Base-by-base conservation (phyloP, 2,888 invertebrate genomes). In the Celastrina argiolus region DNA sequence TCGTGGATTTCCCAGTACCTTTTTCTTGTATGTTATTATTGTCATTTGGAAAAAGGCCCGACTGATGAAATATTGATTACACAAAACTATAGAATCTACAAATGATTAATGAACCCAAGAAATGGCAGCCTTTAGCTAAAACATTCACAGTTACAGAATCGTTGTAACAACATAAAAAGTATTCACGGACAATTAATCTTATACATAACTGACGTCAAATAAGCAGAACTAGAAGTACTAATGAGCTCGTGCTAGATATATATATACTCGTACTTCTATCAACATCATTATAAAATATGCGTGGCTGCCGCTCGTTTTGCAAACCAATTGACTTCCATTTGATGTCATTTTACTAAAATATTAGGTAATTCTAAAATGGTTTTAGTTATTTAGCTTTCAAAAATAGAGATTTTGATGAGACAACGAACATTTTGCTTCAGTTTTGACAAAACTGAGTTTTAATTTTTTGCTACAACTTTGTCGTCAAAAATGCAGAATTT, bases 221-320 rank as follows among this genome's bases (percentile, higher is more conserved):
- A 22, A 12, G 51, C 51, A 51, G 22, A 12, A 22, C 22, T 12
- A 22, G 51, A 51, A n/a, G n/a, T n/a, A n/a, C n/a, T n/a, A n/a
- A n/a, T n/a, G n/a, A n/a, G n/a, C n/a, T n/a, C n/a, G n/a, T n/a
- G 22, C 51, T 14, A 22, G 22, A 51, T 51, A 26, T 51, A 51
- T 16, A 45, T 6, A 31, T 31, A 6, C 7, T n/a, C n/a, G n/a
- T 31, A 31, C 31, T 51, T 51, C 4, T 51, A 51, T 51, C 51
- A 26, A 51, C 51, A 51, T 51, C 51, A 51, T 45, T 51, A 51
- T 22, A 22, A 51, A 51, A 51, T 12, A 51, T 22, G 51, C 12
- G 18, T 2, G 45, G 45, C 18, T 36, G 36, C 6, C 7, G 36
- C 36, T 45, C 5, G 22, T 18, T 51, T 51, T 51, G 3, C 51